Conservation (phyloP, 2,888 invertebrate genomes). For the Lamproptera curius region DNA sequence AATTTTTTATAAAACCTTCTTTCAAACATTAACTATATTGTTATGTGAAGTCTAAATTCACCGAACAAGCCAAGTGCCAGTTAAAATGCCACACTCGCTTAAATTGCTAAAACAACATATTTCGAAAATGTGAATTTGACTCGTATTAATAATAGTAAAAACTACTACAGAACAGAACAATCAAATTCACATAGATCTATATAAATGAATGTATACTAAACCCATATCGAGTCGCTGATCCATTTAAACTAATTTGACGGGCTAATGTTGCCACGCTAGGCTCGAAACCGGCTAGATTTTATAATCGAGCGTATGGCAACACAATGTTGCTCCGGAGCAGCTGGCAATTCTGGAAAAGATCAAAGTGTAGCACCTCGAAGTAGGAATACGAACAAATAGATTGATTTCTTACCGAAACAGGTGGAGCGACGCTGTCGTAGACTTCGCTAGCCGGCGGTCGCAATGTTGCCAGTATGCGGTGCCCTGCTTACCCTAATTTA, state of each 20-base stretch:
- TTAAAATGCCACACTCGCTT: constrained; percentile 40
- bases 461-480: constrained; percentile 2
- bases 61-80: constrained; percentile 29
- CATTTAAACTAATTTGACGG: background rate
- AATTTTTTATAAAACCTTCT: no score
- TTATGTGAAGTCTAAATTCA: no score
- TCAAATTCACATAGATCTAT: constrained; percentile 24
- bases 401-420: constrained; percentile 41
- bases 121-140: background rate
- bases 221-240: constrained; percentile 17
- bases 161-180: no score
- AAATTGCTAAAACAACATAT: constrained; percentile 28
- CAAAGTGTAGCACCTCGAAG: constrained; percentile 64
- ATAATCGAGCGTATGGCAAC: constrained; percentile 2
- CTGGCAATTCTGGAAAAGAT: constrained; percentile 57
- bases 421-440: constrained; percentile 35
- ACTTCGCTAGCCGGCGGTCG: constrained; percentile 23
- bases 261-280: background rate
- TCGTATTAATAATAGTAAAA: background rate
- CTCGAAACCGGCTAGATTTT: background rate
- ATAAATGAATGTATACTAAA: constrained; percentile 23
- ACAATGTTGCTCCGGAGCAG: background rate
- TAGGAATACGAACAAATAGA: constrained; percentile 26
- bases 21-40: no score
- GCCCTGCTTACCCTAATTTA: constrained; percentile 15